Percentiles rank a stretch among this genome's conserved stretches.
Evolutionary conservation across 2,888 invertebrate genomes (phyloP).

Genomic region (Psylliodes chrysocephalus): DNA sequence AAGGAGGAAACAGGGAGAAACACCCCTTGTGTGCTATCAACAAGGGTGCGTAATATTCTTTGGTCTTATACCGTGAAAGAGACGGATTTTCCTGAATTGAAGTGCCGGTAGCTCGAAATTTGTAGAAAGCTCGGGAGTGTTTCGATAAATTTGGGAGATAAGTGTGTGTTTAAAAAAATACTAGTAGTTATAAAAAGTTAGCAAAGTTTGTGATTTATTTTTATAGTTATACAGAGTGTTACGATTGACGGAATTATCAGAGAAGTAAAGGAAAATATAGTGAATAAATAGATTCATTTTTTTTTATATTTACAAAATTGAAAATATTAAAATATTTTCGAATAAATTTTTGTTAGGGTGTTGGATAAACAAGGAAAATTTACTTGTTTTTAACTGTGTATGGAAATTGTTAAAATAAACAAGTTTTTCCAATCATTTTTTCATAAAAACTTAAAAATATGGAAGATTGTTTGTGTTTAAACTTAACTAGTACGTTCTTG

Average conservation of each 20-base stretch:
- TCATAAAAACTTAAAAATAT: too few species aligned
- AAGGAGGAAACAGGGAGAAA: constrained; percentile 47
- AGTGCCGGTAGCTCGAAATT: constrained; percentile 11
- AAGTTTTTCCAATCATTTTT: too few species aligned
- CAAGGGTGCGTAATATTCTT: constrained; percentile 49
- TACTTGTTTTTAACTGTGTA: too few species aligned
- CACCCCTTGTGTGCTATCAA: constrained; percentile 56
- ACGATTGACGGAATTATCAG: not conserved
- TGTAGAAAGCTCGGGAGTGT: not conserved
- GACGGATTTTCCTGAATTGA: constrained; percentile 25
- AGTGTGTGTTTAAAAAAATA: not conserved
- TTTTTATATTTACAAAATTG: too few species aligned
- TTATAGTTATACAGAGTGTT: not conserved
- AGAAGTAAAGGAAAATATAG: constrained; percentile 2
- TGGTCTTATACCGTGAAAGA: constrained; percentile 29
- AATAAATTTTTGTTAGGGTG: too few species aligned
- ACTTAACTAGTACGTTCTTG: too few species aligned
- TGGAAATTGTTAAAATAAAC: too few species aligned
- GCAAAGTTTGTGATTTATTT: constrained; percentile 2
- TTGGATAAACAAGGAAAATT: too few species aligned
- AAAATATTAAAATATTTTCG: too few species aligned
- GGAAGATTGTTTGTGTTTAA: too few species aligned
- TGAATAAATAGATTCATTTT: too few species aligned
- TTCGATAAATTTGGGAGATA: not conserved
- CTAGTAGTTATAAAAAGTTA: constrained; percentile 3